phyloP scores from a whole-genome alignment of 2,888 invertebrate genomes.

The Hydriomena furcata region DNA sequence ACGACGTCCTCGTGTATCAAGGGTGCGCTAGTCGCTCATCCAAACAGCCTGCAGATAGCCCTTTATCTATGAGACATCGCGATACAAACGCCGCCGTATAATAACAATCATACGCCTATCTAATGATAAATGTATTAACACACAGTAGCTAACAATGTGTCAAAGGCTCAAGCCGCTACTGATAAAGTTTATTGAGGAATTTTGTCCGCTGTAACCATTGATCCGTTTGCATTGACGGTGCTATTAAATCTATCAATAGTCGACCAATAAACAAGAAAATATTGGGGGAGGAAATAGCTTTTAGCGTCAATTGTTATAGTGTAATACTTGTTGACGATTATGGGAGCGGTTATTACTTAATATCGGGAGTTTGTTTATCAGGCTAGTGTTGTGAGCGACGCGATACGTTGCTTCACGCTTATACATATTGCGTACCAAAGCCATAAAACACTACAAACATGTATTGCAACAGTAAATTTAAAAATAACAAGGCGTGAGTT shows the following conservation, averaged over 20 bases:
- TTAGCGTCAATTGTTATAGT: slow-evolving; percentile 62
- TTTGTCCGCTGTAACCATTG: slow-evolving; percentile 14
- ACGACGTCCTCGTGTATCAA: slow-evolving; percentile 45
- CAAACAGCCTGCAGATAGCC: slow-evolving; percentile 65
- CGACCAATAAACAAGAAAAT: slow-evolving; percentile 17
- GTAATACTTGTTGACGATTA: slow-evolving; percentile 62
- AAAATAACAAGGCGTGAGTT: slow-evolving; percentile 77
- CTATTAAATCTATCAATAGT: slow-evolving; percentile 24
- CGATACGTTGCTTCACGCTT: slow-evolving; percentile 65
- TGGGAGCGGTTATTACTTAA: slow-evolving; percentile 77
- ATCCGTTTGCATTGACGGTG: slow-evolving; percentile 18
- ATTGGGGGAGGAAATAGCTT: slow-evolving; percentile 25
- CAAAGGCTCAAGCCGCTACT: slow-evolving; percentile 26
- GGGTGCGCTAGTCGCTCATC: slow-evolving; percentile 57
- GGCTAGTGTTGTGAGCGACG: slow-evolving; percentile 67
- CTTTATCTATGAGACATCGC: slow-evolving; percentile 54
- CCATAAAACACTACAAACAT: slow-evolving; percentile 50
- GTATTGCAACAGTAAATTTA: slow-evolving; percentile 65
- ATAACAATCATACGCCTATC: slow-evolving; percentile 50
- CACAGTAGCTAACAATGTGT: slow-evolving; percentile 32
- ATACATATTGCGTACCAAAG: slow-evolving; percentile 51
- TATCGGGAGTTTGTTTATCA: slow-evolving; percentile 73
- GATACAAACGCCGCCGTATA: slow-evolving; percentile 44
- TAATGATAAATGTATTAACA: slow-evolving; percentile 41
- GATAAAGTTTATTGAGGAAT: slow-evolving; percentile 26